Conservation (phyloP, 2,797 vertebrate species). For the Chloroceryle amazona region DNA sequence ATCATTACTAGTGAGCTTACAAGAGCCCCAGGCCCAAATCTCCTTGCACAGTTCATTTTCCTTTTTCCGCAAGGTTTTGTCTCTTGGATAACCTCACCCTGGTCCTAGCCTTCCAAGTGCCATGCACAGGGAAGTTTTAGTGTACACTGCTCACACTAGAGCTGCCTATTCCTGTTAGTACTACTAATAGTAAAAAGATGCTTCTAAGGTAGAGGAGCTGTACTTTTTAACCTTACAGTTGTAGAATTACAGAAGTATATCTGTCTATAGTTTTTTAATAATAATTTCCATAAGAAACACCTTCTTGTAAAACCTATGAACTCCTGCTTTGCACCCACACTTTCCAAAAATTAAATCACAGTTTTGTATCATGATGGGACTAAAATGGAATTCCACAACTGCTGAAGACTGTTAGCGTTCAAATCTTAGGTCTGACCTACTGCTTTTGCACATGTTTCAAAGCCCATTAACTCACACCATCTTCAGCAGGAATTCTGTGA, state of each 20-base stretch:
- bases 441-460: background rate
- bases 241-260: background rate
- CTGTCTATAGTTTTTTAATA: background rate
- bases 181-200: background rate
- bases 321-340: background rate
- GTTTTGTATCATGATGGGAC: background rate
- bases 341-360: background rate
- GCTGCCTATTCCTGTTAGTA: background rate
- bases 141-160: background rate
- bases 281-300: background rate
- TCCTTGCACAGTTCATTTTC: rapidly evolving
- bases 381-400: background rate
- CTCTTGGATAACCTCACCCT: background rate
- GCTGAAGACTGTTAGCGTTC: background rate
- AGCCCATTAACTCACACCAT: background rate
- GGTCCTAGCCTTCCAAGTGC: background rate
- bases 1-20: background rate
- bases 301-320: background rate
- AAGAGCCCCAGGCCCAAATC: background rate
- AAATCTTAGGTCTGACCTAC: background rate
- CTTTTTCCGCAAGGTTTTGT: background rate
- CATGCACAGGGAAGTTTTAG: background rate
- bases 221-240: background rate
- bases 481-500: background rate
- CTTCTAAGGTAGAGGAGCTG: background rate